Evolutionary conservation across 2,797 vertebrate species (phyloP), one percentile per base, ranked within the genome.

Genomic region (Anabas testudineus): DNA sequence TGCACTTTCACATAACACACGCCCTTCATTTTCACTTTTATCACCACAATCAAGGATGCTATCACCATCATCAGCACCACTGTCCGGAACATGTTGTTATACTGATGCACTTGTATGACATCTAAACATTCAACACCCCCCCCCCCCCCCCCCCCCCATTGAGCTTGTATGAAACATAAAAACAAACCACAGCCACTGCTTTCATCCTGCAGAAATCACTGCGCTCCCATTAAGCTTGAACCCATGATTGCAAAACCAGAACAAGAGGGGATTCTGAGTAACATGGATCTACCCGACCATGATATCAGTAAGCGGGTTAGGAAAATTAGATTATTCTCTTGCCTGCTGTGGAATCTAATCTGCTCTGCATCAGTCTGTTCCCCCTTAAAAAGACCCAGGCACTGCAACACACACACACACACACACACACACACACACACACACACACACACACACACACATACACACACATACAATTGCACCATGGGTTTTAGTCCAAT

Each of bases 311-410:
- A 91, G 86, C 55, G 46, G 83, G 87, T 90, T 90, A 84, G 68
- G 74, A 84, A 87, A 90, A 92, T 92, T 82, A 83, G 87, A 91
- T 91, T 90, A 91, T 84, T 91, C 73, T 83, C 55, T 76, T 52
- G 69, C 83, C 75, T 82, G 82, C 79, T 71, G 60, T 85, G 86
- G 78, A 87, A 78, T 65, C 57, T 87, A 88, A 90, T 90, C 83
- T 90, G 78, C 80, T 84, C 78, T 65, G 55, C 69, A 91, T 90
- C 90, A 85, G 45, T 46, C 51, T 68, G 78, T 77, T 86, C 46
- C 75, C 55, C 51, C 67, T 26, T 59, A 67, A 78, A 76, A 73
- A 53, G 24, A 71, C 4, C 2, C 70, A 75, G 48, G 47, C 60
- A 19, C 62, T 59, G 36, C 75, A 78, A 60, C 39, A 46, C 57